Evolutionary conservation across 2,113 vertebrate species (phyloP), one percentile per base, ranked within the genome.

Genomic region (Syngnathus typhle): DNA sequence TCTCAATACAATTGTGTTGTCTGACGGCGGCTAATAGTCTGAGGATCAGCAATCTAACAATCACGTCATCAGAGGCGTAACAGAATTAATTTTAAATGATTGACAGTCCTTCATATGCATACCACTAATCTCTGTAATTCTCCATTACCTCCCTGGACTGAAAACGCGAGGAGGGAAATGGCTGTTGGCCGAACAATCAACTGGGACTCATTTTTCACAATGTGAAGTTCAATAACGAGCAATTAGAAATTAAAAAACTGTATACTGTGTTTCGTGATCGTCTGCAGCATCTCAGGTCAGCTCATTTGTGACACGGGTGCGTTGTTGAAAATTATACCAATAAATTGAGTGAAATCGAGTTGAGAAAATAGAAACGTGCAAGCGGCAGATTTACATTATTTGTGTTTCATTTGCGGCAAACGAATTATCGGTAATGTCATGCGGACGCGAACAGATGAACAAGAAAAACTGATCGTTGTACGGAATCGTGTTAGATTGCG

Each of bases 31-130:
- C 72, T 75, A 67, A 18, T 73, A 44, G 78, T 80, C 79, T 78
- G 67, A 64, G 62, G 76, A 81, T 84, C 71, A 52, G 77, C 80
- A 83, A 88, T 88, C 83, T 85, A 70, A 65, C 71, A 55, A 82
- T 87, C 84, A 78, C 80, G 86, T 85, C 77, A 84, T 83, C 76
- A 81, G 75, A 72, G 9, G 60, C 74, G 73, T 87, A 84, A 85
- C 83, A 76, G 84, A 89, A 88, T 88, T 89, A 78, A 89, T 92
- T 91, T 91, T 43, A 86, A 86, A 90, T 90, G 89, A 92, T 82
- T 91, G 90, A 89, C 89, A 89, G 84, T 84, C 81, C 87, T 89
- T 89, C 84, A 85, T 87, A 81, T 81, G 81, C 83, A 77, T 82
- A 85, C 81, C 63, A 73, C 84, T 87, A 82, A 88, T 89, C 84